Conservation (phyloP, 1,140 invertebrate genomes). For the Phthorimaea operculella region DNA sequence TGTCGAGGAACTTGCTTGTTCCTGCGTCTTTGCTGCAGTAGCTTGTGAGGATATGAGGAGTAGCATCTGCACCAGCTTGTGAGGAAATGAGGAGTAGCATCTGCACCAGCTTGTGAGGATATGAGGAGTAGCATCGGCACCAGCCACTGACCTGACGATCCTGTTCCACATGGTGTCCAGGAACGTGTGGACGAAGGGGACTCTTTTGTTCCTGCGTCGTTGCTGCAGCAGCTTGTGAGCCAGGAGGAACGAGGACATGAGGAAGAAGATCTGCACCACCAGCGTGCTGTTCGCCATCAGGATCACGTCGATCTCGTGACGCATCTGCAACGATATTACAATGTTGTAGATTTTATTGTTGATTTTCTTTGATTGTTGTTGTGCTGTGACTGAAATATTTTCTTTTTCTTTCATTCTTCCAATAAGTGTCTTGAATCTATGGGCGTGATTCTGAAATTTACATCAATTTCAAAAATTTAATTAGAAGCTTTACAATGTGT, state of each 20-base stretch:
- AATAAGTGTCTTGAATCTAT: no score
- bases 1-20: slow-evolving; percentile 27
- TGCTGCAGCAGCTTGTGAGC: slow-evolving; percentile 50
- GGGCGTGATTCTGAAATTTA: no score
- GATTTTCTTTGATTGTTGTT: no score
- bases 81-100: slow-evolving; percentile 54
- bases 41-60: slow-evolving; percentile 57
- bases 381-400: no score
- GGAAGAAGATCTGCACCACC: slow-evolving; percentile 58
- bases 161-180: slow-evolving; percentile 47
- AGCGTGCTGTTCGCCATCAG: slow-evolving; percentile 53
- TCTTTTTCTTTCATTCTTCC: no score
- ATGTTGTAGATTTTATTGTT: no score
- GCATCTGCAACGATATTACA: slow-evolving; percentile 35
- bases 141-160: slow-evolving; percentile 49
- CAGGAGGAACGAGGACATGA: slow-evolving; percentile 54
- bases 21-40: slow-evolving; percentile 29
- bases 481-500: no score
- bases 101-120: no score
- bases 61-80: slow-evolving; percentile 59
- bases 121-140: no score
- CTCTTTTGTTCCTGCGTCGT: slow-evolving; percentile 10
- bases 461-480: no score
- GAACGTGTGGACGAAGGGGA: slow-evolving; percentile 28
- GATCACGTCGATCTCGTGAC: slow-evolving; percentile 34